Base-by-base conservation (phyloP, 2,888 invertebrate genomes). In the Octodonta nipae region DNA sequence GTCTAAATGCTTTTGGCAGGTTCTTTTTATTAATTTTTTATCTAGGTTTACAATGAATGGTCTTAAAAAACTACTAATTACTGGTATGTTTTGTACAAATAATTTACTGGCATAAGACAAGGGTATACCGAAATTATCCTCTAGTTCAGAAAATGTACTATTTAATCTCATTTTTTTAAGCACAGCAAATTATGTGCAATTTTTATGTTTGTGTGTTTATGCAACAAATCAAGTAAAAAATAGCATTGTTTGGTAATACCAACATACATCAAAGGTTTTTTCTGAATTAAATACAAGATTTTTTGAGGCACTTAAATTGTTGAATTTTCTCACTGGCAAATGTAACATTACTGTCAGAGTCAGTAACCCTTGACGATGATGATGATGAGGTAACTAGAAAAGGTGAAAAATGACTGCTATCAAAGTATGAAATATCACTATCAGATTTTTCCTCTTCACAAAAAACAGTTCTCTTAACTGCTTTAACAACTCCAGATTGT, bases 71-170 rank as follows among this genome's bases (percentile, higher is more conserved):
- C 17, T 14, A 30, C 17, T 17, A 13, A 11, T 11, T n/a, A 28
- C 6, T 13, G 16, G 17, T 29, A 16, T 15, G 6, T 30, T 22
- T 25, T 5, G 7, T 10, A 30, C 7, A 22, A 30, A 30, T 24
- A 30, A 8, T 30, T 30, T 30, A 30, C 24, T 30, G 13, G 24
- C 13, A 22, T 20, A 12, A 12, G 24, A 30, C 10, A 5, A 25
- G 6, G 25, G 10, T 25, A 25, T 10, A 6, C 17, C 17, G 8
- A 17, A 17, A 17, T 17, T 17, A 17, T 17, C 17, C 17, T 17
- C 17, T 17, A 17, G 8, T 17, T 17, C 17, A 17, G 17, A 17
- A 17, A n/a, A n/a, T n/a, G n/a, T n/a, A n/a, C n/a, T n/a, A n/a
- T n/a, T n/a, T n/a, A n/a, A n/a, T n/a, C n/a, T n/a, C n/a, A 25